Base-by-base conservation (phyloP, 2,888 invertebrate genomes). In the Hanleya hanleyi region DNA sequence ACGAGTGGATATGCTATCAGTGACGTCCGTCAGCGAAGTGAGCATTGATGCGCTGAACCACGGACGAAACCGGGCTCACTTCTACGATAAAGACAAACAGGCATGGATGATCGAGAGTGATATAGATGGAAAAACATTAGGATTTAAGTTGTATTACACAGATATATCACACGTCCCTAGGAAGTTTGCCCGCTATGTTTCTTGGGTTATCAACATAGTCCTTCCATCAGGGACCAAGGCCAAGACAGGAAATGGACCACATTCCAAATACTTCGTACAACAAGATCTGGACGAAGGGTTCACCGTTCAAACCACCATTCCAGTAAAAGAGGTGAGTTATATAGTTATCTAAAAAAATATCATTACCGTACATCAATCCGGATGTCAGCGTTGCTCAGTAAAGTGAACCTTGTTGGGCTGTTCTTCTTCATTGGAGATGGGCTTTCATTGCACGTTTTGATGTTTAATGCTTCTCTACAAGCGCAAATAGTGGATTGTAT, bases 21-120 rank as follows among this genome's bases (percentile, higher is more conserved):
- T 95, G 9, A 93, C 95, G 77, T 93, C 93, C 4, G 91, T 94
- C 68, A 94, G 93, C 79, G 94, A 94, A 85, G 92, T 94, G 15
- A 85, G 89, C 26, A 79, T 90, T 29, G 80, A 83, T 26, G 86
- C 87, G 4, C 71, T 88, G 26, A 80, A 81, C 70, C 79, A 81
- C 38, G 78, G 81, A 49, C 67, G 73, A 33, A 87, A 86, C 72
- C 79, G 86, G 41, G 84, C 88, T 0, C 92, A 93, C 36, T 94
- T 95, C 88, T 95, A 95, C 90, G 96, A 96, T 89, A 92, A 95
- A 12, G 95, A 96, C 90, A 95, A 95, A 85, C 94, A 94, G 86
- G 94, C 94, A 6, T 95, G 95, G 95, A 92, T 94, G 68, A 92
- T 96, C 72, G 93, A 95, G 80, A 94, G 94, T 50, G 95, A 96